Base-by-base conservation (phyloP, 2,113 vertebrate genomes). In the Nematolebias whitei region DNA sequence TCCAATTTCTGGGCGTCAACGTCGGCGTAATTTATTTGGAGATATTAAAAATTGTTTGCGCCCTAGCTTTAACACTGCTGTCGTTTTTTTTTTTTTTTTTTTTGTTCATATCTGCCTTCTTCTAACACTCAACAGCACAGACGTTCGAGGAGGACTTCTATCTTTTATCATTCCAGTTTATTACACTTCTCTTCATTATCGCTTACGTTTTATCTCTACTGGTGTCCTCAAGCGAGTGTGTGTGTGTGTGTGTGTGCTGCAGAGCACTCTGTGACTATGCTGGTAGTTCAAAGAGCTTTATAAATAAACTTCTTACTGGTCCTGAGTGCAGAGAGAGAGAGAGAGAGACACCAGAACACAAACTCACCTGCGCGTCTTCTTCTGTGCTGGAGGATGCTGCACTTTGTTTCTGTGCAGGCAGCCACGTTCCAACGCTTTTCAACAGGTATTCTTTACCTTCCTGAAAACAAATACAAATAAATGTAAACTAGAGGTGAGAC, bases 401-500 rank as follows among this genome's bases (percentile, higher is more conserved):
- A n/a, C 59, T 68, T 52, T 84, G 85, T 69, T 92, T 90, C 16
- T 88, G 76, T 19, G 69, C 79, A 19, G 94, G 93, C 5, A 94
- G 72, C 94, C 93, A 95, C 63, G 64, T 63, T 49, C 61, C 85
- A 45, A 93, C 83, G 29, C 93, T 93, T 77, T 90, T 93, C 77
- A 93, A 84, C 63, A 95, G 84, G 86, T 90, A 92, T 50, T 90
- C 90, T 71, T 77, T 93, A 19, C 90, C 93, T 77, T 95, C 92
- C 93, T 95, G 35, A 32, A 59, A 11, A 88, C 55, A 70, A 16
- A 50, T 20, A 39, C 5, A 5, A 19, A 29, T 38, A 38, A 19
- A 12, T 38, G 4, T 38, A 14, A 9, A 35, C 32, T 35, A 10
- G 32, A 10, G 32, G 5, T 35, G 32, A 4, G 7, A 29, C 26